phyloP scores from a whole-genome alignment of 2,797 vertebrate species.

The Erethizon dorsatum region DNA sequence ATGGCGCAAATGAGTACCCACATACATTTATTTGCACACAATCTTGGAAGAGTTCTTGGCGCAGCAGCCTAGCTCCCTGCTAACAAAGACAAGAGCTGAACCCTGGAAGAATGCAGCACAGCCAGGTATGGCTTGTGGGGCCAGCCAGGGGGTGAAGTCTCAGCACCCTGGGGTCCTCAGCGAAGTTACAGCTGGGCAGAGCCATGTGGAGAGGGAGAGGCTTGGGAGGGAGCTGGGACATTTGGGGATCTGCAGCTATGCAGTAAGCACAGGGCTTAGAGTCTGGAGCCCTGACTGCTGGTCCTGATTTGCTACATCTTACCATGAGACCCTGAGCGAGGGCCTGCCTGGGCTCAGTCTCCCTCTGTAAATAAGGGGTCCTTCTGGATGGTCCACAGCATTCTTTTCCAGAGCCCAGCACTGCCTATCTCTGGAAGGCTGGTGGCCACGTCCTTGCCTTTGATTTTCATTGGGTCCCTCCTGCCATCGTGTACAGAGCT shows the following conservation, averaged over 20 bases:
- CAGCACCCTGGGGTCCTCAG: not conserved
- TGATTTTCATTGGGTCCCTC: not conserved
- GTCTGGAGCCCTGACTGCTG: not conserved
- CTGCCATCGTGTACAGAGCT: not conserved
- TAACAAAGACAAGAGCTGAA: not conserved
- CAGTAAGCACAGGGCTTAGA: not conserved
- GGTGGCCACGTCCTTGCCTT: not conserved
- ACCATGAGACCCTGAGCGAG: not conserved
- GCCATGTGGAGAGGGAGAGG: not conserved
- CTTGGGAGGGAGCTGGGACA: not conserved
- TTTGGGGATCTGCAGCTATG: not conserved
- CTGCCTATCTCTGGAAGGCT: fast-evolving
- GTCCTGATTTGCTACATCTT: not conserved
- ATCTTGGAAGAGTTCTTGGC: not conserved
- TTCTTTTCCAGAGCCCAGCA: not conserved
- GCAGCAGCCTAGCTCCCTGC: not conserved
- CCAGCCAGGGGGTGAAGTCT: not conserved
- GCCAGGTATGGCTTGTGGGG: not conserved
- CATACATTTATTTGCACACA: not conserved
- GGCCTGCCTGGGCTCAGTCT: not conserved
- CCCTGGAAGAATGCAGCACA: not conserved
- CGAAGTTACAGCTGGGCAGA: not conserved
- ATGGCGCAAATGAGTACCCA: too few species aligned
- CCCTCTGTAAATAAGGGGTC: not conserved
- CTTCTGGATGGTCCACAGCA: too few species aligned